A percentile compares a stretch with the other conserved stretches of the same genome.
phyloP scores from a whole-genome alignment of 1,140 invertebrate genomes.

The Drosophila pruinosa region DNA sequence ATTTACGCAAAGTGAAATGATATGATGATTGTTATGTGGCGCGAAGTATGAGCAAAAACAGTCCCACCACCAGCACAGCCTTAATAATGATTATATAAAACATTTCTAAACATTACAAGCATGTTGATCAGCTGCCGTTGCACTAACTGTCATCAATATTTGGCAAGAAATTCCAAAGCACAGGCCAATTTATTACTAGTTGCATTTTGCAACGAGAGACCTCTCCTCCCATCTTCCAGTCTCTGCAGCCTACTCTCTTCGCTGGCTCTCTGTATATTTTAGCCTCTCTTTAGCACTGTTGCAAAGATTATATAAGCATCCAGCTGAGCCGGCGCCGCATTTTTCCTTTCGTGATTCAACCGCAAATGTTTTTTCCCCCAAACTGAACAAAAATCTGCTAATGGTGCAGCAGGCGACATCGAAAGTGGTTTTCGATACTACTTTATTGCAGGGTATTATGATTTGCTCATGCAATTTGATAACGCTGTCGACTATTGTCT shows the following conservation, averaged over 20 bases:
- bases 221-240: not conserved
- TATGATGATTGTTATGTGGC: slow-evolving; percentile 27
- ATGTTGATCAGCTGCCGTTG: not conserved
- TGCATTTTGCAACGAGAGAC: slow-evolving; percentile 34
- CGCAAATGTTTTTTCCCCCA: slow-evolving; percentile 50
- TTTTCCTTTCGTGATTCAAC: slow-evolving; percentile 51
- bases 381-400: slow-evolving; percentile 66
- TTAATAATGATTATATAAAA: slow-evolving; percentile 44
- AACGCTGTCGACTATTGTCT: slow-evolving; percentile 8
- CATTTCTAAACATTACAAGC: slow-evolving; percentile 50
- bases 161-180: slow-evolving; percentile 71
- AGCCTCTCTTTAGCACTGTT: not conserved
- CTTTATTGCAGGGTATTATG: slow-evolving; percentile 10
- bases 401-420: slow-evolving; percentile 61
- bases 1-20: slow-evolving; percentile 9
- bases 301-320: slow-evolving; percentile 66
- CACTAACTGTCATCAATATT: slow-evolving; percentile 68
- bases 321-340: slow-evolving; percentile 43
- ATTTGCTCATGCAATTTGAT: slow-evolving; percentile 2
- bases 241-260: slow-evolving; percentile 3
- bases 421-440: slow-evolving; percentile 59
- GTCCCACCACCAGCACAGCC: slow-evolving; percentile 26
- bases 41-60: slow-evolving; percentile 5
- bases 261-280: not conserved
- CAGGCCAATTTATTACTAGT: slow-evolving; percentile 61